A percentile compares a stretch with the other conserved stretches of the same genome.
Evolutionary conservation across 2,888 invertebrate genomes (phyloP).

Genomic region (Drosophila cyrtoloma): DNA sequence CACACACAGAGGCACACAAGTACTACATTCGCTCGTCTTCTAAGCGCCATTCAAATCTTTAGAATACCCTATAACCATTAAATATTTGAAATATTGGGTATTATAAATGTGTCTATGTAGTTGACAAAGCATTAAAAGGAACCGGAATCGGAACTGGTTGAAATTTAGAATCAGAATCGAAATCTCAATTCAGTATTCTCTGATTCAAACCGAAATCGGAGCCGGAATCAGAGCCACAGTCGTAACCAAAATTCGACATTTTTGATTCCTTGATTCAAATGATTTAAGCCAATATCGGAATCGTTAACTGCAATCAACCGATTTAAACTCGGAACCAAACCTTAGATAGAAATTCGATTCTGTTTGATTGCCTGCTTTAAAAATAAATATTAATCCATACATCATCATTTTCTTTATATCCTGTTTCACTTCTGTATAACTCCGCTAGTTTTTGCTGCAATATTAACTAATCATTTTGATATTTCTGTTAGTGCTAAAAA

Average conservation of each 20-base stretch:
- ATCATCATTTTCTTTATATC: too few species aligned
- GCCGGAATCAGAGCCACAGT: neutral
- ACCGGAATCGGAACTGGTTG: neutral
- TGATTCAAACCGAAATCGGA: neutral
- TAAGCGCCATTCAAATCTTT: constrained; percentile 44
- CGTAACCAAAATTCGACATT: neutral
- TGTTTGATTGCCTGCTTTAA: neutral
- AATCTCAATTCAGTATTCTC: neutral
- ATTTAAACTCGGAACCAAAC: neutral
- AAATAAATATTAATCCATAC: neutral
- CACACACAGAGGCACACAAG: neutral
- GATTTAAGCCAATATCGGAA: neutral
- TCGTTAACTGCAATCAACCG: neutral
- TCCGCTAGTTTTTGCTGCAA: too few species aligned
- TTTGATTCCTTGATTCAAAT: neutral
- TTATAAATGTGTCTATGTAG: neutral
- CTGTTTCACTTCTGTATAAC: too few species aligned
- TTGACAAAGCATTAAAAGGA: neutral
- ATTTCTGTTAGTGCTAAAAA: too few species aligned
- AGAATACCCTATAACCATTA: neutral
- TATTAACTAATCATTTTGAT: too few species aligned
- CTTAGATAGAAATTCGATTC: neutral
- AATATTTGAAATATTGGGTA: neutral
- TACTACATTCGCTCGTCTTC: constrained; percentile 18
- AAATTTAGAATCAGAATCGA: neutral